Evolutionary conservation across 2,797 vertebrate genomes (phyloP).

Genomic region (Poecilia picta): DNA sequence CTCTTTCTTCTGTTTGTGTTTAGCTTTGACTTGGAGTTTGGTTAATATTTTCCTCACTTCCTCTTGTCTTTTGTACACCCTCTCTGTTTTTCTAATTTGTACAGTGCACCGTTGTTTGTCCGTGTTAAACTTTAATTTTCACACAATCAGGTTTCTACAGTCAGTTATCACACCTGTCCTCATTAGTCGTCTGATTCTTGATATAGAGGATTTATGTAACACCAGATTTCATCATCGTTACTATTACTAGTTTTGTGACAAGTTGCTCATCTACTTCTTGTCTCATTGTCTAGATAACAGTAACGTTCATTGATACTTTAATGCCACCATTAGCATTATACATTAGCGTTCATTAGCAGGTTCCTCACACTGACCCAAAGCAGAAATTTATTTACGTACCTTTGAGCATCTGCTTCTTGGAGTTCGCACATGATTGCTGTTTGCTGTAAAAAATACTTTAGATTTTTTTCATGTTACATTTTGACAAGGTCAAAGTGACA

Average conservation of each 20-base stretch:
- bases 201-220: neutral
- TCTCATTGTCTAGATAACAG: neutral
- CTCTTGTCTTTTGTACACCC: neutral
- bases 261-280: neutral
- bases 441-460: neutral
- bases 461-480: neutral
- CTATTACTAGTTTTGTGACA: neutral
- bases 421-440: neutral
- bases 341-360: neutral
- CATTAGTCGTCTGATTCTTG: neutral
- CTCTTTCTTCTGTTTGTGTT: neutral
- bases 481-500: slow-evolving; percentile 3
- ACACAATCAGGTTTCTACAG: no score
- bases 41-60: neutral
- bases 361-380: neutral
- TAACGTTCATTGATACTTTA: neutral
- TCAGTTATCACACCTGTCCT: neutral
- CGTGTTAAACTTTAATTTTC: neutral
- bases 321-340: neutral
- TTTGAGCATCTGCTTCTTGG: neutral
- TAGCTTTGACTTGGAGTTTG: neutral
- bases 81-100: neutral
- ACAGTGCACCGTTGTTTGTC: neutral
- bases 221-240: neutral
- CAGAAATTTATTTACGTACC: neutral